These are phyloP conservation scores for Entomobrya proxima DNA, from an alignment of 2,888 invertebrate species.

Conservation along the genomic window DNA sequence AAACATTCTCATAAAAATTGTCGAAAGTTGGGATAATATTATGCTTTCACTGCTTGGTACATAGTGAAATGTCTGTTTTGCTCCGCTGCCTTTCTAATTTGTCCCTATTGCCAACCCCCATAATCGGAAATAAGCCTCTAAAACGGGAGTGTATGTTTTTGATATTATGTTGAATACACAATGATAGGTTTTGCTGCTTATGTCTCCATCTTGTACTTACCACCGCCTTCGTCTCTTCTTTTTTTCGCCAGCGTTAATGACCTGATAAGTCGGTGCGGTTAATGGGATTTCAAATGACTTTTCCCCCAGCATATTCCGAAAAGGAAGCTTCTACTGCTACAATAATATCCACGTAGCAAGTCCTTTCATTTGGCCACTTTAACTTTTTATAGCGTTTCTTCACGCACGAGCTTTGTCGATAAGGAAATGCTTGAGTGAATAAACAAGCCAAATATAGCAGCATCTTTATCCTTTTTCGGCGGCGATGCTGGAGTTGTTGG, in stretches of 20 bases:
- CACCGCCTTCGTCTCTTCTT: constrained; percentile 46
- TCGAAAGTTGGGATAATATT: too few species aligned
- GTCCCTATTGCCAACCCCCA: not conserved
- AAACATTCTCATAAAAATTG: too few species aligned
- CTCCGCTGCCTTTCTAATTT: not conserved
- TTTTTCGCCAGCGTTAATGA: constrained; percentile 72
- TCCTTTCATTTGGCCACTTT: constrained; percentile 54
- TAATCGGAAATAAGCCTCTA: not conserved
- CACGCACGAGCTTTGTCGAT: not conserved
- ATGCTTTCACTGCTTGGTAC: too few species aligned
- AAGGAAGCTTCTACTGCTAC: too few species aligned
- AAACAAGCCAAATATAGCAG: not conserved
- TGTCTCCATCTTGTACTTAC: constrained; percentile 50
- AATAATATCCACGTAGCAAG: constrained; percentile 34
- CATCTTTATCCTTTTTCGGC: not conserved
- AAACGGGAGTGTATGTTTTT: constrained; percentile 59
- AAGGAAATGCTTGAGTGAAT: constrained; percentile 14
- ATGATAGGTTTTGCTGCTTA: constrained; percentile 53
- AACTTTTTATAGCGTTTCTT: constrained; percentile 41
- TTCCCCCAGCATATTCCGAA: constrained; percentile 62
- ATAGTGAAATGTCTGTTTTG: not conserved
- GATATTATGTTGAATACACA: constrained; percentile 59
- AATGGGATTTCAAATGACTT: constrained; percentile 75
- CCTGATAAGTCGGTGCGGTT: constrained; percentile 74
- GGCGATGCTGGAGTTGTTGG: not conserved